Evolutionary conservation across 2,888 invertebrate species (phyloP), one percentile per base, ranked within the genome.

Genomic region (Octodonta nipae): DNA sequence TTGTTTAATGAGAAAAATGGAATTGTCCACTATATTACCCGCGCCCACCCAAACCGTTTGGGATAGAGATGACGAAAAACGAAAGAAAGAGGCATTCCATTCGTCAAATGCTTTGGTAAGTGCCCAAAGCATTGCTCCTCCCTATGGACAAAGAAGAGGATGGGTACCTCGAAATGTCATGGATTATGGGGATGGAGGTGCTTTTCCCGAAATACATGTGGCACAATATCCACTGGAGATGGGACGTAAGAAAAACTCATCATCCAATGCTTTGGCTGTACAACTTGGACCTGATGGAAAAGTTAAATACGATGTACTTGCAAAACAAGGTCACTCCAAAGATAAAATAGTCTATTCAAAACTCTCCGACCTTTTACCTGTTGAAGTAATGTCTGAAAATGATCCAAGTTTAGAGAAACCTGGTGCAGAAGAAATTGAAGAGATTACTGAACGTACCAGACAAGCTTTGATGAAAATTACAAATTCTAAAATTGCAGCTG

Each of bases 291-390:
- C 87, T 16, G 76, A 84, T 30, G 89, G 91, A 3, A 86, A 88
- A 63, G 47, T 43, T 2, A 43, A 41, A 26, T 96, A 95, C 60
- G 96, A 96, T 50, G 79, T 88, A 1, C 79, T 99, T 27, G 93
- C 93, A 0, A 70, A 86, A 26, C 89, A 93, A 56, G 96, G 96
- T 0, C 95, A 95, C 57, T 72, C 78, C 11, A 89, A 91, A 58
- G 92, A 96, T 56, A 96, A 96, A 72, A 87, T 93, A 38, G 84
- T 98, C 1, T 95, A 93, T 61, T 83, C 92, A 1, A 95, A 92
- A 55, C 74, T 93, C 43, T 78, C 84, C 13, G 96, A 98, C 56
- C 65, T 96, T 12, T 66, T 96, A 15, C 92, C 95, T 0, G 78
- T 87, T 1, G 88, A 91, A 58, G 83, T 96, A 3, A 65, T 84